A percentile compares a stretch with the other conserved stretches of the same genome.
Conservation (phyloP, 2,797 vertebrate species). For the Sciurus carolinensis region DNA sequence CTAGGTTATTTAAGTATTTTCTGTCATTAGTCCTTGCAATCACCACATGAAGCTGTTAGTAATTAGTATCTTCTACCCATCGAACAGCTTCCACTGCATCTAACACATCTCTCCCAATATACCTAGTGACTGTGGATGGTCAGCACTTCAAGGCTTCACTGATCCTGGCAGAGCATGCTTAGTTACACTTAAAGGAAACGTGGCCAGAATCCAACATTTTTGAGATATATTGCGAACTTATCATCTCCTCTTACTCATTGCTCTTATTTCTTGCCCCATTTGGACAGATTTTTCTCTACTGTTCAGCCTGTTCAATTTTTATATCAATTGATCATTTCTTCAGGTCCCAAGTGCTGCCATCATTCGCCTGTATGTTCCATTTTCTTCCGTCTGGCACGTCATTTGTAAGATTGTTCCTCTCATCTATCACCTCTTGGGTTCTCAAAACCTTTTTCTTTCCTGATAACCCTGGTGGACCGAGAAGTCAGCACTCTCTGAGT, state of each 20-base stretch:
- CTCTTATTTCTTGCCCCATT: neutral
- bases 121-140: neutral
- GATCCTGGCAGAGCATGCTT: neutral
- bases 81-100: neutral
- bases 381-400: neutral
- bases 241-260: neutral
- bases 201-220: neutral
- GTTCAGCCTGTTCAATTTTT: neutral
- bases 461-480: neutral
- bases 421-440: neutral
- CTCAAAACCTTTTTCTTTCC: neutral
- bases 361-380: neutral
- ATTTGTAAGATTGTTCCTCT: neutral
- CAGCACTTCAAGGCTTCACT: neutral
- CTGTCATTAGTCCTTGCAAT: neutral
- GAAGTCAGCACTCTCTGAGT: neutral
- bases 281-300: neutral
- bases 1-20: conserved; percentile 13
- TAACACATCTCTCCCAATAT: neutral
- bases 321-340: neutral
- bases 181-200: neutral
- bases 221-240: neutral
- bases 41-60: neutral
- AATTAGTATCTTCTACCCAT: neutral
- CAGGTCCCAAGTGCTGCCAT: neutral